Conservation (phyloP, 1,140 invertebrate genomes). For the Philopotamus ludificatus region DNA sequence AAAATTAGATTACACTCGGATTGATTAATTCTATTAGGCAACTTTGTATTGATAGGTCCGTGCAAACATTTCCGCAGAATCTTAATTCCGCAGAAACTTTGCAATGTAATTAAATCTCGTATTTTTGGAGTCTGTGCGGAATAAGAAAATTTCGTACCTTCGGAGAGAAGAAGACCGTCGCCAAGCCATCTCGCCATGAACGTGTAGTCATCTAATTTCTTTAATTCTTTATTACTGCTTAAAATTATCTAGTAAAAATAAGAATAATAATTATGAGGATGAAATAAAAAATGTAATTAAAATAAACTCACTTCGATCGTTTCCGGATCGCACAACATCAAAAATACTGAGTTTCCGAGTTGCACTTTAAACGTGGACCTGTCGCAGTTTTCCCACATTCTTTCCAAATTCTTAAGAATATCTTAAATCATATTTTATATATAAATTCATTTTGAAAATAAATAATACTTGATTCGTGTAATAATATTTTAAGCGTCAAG, state of each 20-base stretch:
- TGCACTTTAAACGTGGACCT: conserved; percentile 15
- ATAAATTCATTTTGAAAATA: background rate
- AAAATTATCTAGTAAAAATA: conserved; percentile 24
- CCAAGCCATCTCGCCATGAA: conserved; percentile 39
- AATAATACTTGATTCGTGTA: too few species aligned
- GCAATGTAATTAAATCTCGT: background rate
- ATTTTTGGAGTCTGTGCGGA: too few species aligned
- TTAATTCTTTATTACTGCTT: conserved; percentile 30
- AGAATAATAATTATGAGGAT: background rate
- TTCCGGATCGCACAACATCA: conserved; percentile 23
- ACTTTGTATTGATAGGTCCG: too few species aligned
- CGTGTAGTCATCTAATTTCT: conserved; percentile 44
- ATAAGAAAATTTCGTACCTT: conserved; percentile 25
- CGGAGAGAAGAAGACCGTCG: conserved; percentile 35
- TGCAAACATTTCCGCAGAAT: too few species aligned
- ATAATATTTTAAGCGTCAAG: too few species aligned
- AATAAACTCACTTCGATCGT: conserved; percentile 26
- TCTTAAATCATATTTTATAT: conserved; percentile 10
- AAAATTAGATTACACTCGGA: too few species aligned
- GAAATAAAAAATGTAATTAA: background rate
- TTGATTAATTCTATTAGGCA: too few species aligned
- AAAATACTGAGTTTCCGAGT: conserved; percentile 15
- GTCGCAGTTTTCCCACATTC: conserved; percentile 22
- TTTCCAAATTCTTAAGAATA: conserved; percentile 8
- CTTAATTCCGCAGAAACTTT: background rate